Evolutionary conservation across 2,888 invertebrate species (phyloP), one percentile per base, ranked within the genome.

Genomic region (Phengaris arion): DNA sequence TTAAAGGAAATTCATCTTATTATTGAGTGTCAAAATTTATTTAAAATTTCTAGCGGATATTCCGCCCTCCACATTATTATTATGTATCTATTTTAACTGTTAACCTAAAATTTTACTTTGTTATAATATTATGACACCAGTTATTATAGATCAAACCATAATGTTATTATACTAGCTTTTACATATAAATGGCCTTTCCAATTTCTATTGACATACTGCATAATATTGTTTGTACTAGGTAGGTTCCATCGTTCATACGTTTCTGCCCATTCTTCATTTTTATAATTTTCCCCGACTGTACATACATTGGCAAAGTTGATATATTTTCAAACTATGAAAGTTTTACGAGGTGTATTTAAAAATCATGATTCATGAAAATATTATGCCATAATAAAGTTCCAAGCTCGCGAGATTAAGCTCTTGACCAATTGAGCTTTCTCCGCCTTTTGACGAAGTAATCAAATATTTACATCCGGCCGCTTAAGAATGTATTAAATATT

Each of bases 381-480:
- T 64, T 64, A 64, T 35, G 35, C 35, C 12, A 35, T 45, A 64
- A 64, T 64, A 45, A 64, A 64, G 45, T 64, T 64, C 64, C 64
- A 64, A 64, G 64, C 35, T 45, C 12, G 64, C 35, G 10, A 64
- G 64, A 64, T 64, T 64, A 64, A 64, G 64, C 64, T 35, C 64
- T 64, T 64, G 64, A 64, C 64, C 64, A 64, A 64, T 64, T 64
- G 64, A 64, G 64, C 64, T 64, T 64, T 64, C 64, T 35, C 45
- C 64, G 64, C 35, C 64, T 64, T 64, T 64, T 64, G 64, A 64
- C 35, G 64, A 64, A 45, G 64, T 64, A 64, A 64, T 64, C 64
- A 64, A 64, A 64, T 64, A 64, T 64, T 64, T 64, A 64, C 64
- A 35, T 64, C 35, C 35, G 15, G 64, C 35, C 35, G 64, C 35